phyloP scores from a whole-genome alignment of 2,888 invertebrate genomes.

The Shargacucullia verbasci region DNA sequence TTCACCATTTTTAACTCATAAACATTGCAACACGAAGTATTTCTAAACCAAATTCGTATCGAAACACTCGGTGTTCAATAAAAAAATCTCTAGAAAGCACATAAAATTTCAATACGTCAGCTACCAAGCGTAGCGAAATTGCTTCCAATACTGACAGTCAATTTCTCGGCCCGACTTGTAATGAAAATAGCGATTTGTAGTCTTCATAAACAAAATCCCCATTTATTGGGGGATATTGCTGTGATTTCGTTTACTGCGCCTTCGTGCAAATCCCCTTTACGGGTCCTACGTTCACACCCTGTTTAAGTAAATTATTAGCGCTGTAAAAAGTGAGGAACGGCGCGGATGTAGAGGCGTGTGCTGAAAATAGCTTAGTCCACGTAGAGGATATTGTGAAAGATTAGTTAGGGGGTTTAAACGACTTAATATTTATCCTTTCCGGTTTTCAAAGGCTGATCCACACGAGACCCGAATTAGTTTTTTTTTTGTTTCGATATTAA shows the following conservation, averaged over 20 bases:
- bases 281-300: conserved; percentile 43
- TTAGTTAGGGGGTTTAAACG: too few species aligned
- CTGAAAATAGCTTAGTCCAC: conserved; percentile 6
- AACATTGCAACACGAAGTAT: too few species aligned
- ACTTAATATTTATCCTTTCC: too few species aligned
- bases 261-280: conserved; percentile 51
- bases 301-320: conserved; percentile 54
- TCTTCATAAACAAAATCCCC: conserved; percentile 86
- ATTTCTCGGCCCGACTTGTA: conserved; percentile 73
- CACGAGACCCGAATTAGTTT: too few species aligned
- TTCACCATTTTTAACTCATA: too few species aligned
- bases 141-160: conserved; percentile 78
- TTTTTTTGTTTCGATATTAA: too few species aligned
- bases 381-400: too few species aligned
- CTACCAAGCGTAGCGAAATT: conserved; percentile 71
- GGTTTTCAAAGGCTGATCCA: too few species aligned
- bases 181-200: conserved; percentile 85
- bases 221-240: conserved; percentile 82
- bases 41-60: not conserved
- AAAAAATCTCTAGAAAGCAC: conserved; percentile 25
- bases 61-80: conserved; percentile 24
- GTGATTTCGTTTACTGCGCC: conserved; percentile 74
- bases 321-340: conserved; percentile 40
- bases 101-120: conserved; percentile 51
- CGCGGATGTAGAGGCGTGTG: conserved; percentile 8